A percentile compares a stretch with the other conserved stretches of the same genome.
phyloP scores from a whole-genome alignment of 2,113 vertebrate genomes.

The Corythornis madagascariensis region DNA sequence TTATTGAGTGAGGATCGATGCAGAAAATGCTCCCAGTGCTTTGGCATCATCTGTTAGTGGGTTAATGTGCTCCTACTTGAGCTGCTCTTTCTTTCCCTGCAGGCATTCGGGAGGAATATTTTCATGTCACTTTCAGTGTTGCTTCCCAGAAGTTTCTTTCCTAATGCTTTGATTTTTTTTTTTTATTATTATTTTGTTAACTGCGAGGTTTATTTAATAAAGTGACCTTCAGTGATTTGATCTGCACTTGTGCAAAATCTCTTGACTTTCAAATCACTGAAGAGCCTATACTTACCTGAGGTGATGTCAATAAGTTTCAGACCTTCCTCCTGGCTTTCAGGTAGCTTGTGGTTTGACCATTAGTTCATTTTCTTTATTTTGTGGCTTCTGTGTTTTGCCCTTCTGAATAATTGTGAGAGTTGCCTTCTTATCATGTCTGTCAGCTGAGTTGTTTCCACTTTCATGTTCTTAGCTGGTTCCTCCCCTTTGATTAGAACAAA shows the following conservation, averaged over 20 bases:
- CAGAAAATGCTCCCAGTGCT: neutral
- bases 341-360: neutral
- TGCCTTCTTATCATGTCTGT: neutral
- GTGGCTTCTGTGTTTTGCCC: neutral
- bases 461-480: neutral
- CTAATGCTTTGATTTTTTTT: neutral
- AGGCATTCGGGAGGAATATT: neutral
- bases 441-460: neutral
- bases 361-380: neutral
- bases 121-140: neutral
- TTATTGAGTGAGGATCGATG: neutral
- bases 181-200: neutral
- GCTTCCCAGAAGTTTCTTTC: neutral
- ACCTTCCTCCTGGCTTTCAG: neutral
- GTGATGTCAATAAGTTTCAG: neutral
- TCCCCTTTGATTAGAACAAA: neutral
- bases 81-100: neutral
- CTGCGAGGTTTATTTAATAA: neutral
- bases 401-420: neutral
- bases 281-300: neutral
- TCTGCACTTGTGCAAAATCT: neutral
- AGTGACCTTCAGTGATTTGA: neutral
- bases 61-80: neutral
- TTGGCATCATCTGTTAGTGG: neutral
- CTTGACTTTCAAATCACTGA: neutral